These are phyloP conservation scores for Podarcis raffonei DNA, from an alignment of 2,113 vertebrate species.

Conservation along the genomic window DNA sequence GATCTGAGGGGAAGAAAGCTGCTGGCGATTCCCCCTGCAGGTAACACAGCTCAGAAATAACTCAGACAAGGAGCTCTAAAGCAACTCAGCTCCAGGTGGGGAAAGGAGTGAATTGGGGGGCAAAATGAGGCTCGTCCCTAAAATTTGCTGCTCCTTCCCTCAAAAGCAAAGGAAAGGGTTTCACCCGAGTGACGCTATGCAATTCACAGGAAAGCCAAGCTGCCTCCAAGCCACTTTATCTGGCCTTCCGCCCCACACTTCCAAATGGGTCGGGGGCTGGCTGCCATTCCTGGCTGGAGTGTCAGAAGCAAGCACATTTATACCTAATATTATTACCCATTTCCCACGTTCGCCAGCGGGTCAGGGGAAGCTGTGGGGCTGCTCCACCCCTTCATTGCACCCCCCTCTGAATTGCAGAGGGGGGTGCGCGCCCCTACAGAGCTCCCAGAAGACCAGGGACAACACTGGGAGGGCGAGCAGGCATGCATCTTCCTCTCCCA, in stretches of 20 bases:
- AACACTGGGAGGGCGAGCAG: no score
- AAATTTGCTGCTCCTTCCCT: not conserved
- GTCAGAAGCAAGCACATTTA: not conserved
- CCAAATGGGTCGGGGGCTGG: not conserved
- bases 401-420: not conserved
- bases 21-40: not conserved
- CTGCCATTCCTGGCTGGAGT: not conserved
- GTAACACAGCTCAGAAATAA: not conserved
- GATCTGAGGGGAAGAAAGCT: not conserved
- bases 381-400: not conserved
- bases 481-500: not conserved
- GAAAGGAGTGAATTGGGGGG: not conserved
- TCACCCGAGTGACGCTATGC: not conserved
- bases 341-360: not conserved
- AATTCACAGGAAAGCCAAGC: not conserved
- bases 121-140: not conserved
- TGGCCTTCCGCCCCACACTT: not conserved
- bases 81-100: not conserved
- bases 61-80: not conserved
- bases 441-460: not conserved
- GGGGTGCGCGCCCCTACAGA: not conserved
- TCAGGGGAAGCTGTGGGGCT: not conserved
- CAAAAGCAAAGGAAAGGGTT: no score
- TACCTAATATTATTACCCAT: not conserved
- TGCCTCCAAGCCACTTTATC: not conserved